Evolutionary conservation across 1,140 invertebrate species (phyloP).

Genomic region (Metaphire vulgaris): DNA sequence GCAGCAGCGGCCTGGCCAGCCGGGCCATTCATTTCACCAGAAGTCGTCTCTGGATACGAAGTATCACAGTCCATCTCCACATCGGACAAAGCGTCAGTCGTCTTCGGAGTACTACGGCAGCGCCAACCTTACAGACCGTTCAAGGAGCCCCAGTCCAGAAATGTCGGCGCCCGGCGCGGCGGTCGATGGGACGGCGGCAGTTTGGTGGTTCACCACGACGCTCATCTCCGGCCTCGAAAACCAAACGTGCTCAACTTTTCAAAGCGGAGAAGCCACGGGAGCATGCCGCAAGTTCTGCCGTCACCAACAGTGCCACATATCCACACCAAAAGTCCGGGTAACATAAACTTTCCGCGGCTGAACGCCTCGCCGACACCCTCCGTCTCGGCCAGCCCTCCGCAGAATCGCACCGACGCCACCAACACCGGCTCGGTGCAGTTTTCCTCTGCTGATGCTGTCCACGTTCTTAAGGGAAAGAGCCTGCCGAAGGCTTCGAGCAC

Average conservation of each 20-base stretch:
- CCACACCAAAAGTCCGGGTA: conserved; percentile 45
- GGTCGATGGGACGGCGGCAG: neutral
- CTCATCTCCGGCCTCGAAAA: neutral
- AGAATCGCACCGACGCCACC: too few species aligned
- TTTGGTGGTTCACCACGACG: conserved; percentile 17
- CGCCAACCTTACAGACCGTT: conserved; percentile 53
- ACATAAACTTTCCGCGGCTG: conserved; percentile 82
- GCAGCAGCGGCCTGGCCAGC: conserved; percentile 10
- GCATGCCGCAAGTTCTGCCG: conserved; percentile 43
- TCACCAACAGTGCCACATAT: conserved; percentile 45
- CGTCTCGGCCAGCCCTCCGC: neutral
- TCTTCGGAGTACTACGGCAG: conserved; percentile 53
- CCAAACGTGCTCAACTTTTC: neutral
- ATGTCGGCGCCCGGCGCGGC: conserved; percentile 46
- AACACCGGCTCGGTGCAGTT: too few species aligned
- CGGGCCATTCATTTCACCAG: conserved; percentile 35
- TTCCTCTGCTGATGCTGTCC: too few species aligned
- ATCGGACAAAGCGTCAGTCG: conserved; percentile 54
- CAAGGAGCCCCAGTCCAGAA: conserved; percentile 55
- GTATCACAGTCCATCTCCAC: conserved; percentile 73
- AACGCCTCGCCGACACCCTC: conserved; percentile 78
- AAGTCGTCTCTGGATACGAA: conserved; percentile 54
- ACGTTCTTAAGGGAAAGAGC: too few species aligned
- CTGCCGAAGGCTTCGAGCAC: neutral
- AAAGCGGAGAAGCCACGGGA: conserved; percentile 14